Percentiles rank a stretch among this genome's conserved stretches.
These are phyloP conservation scores for Dryomyza anilis DNA, from an alignment of 2,888 invertebrate species.

Conservation along the genomic window DNA sequence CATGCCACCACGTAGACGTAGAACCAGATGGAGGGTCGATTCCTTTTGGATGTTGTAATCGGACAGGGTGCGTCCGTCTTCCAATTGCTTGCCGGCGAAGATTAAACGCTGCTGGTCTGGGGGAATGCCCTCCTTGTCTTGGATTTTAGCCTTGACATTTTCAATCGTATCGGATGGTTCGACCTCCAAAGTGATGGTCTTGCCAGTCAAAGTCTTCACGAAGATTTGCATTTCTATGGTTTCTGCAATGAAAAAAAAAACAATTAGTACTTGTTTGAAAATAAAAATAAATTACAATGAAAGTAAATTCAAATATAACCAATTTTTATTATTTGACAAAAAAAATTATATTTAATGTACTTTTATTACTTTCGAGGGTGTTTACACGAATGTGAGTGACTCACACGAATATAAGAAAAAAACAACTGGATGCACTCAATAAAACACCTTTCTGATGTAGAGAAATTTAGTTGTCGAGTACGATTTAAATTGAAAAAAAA, in stretches of 20 bases:
- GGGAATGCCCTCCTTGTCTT: slow-evolving; percentile 49
- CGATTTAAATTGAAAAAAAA: no score
- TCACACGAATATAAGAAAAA: background rate
- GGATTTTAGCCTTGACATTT: slow-evolving; percentile 38
- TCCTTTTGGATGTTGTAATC: slow-evolving; percentile 50
- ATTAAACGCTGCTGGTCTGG: slow-evolving; percentile 51
- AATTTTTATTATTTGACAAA: background rate
- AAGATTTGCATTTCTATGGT: slow-evolving; percentile 32
- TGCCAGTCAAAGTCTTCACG: slow-evolving; percentile 42
- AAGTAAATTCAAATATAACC: background rate
- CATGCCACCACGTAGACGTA: slow-evolving; percentile 67
- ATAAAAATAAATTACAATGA: background rate
- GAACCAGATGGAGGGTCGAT: slow-evolving; percentile 15
- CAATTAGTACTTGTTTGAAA: no score
- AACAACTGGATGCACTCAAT: no score
- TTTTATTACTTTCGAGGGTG: background rate
- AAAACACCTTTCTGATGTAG: no score
- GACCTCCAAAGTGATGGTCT: slow-evolving; percentile 25
- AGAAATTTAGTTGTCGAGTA: no score
- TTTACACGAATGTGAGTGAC: background rate
- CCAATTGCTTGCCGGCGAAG: slow-evolving; percentile 47
- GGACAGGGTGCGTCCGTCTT: slow-evolving; percentile 62
- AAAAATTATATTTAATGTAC: background rate
- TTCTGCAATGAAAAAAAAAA: slow-evolving; percentile 8
- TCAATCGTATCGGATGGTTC: slow-evolving; percentile 35